A percentile compares a stretch with the other conserved stretches of the same genome.
Evolutionary conservation across 64 coral and sea anemone species (phyloP).

Genomic region (Acropora yongei): DNA sequence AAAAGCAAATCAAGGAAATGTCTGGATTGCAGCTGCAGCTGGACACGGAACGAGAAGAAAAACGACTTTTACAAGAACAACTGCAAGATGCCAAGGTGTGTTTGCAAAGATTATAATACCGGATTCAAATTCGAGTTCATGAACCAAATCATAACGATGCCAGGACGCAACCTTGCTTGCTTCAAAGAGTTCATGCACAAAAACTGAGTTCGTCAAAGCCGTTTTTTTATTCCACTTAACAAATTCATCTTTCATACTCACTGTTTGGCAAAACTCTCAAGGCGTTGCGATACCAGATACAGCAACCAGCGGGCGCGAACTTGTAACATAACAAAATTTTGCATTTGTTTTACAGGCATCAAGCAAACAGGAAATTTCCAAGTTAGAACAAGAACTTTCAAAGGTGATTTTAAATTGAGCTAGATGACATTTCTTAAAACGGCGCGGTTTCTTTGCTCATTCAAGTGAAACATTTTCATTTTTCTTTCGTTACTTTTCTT

Average conservation of each 20-base stretch:
- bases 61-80: conserved; percentile 92
- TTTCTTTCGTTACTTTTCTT: not conserved
- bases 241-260: no score
- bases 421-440: not conserved
- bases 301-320: no score
- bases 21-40: conserved; percentile 83
- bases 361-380: conserved; percentile 52
- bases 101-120: not conserved
- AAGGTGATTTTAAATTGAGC: not conserved
- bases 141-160: no score
- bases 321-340: not conserved
- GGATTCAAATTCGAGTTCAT: no score
- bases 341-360: conserved; percentile 25
- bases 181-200: no score
- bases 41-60: conserved; percentile 94
- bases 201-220: no score
- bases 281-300: no score
- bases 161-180: no score
- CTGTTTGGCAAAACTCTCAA: no score
- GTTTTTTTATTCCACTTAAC: no score
- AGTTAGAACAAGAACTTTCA: conserved; percentile 45
- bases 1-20: conserved; percentile 76
- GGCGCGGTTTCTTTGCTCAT: fast-evolving
- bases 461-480: not conserved
- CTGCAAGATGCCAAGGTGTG: conserved; percentile 75